Evolutionary conservation across 1,140 invertebrate genomes (phyloP).

Genomic region (Oryzaephilus surinamensis): DNA sequence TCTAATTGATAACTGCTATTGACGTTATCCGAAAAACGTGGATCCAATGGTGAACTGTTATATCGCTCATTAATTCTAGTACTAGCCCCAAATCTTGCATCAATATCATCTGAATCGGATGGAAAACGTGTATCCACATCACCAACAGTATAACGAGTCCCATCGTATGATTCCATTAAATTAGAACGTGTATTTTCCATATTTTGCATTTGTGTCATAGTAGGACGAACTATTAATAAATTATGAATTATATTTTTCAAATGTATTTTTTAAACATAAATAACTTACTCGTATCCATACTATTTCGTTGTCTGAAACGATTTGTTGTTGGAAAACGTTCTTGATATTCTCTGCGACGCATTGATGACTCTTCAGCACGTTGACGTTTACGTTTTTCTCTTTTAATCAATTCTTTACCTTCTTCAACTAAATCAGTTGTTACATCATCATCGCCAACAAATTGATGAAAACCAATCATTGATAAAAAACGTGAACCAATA

Average conservation of each 20-base stretch:
- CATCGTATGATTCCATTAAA: conserved; percentile 38
- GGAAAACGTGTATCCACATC: conserved; percentile 42
- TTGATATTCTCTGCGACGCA: conserved; percentile 57
- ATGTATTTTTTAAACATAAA: conserved; percentile 3
- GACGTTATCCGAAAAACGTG: conserved; percentile 34
- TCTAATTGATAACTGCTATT: conserved; percentile 41
- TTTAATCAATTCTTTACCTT: conserved; percentile 83
- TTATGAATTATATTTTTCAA: too few relatives aligned
- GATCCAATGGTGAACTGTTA: conserved; percentile 32
- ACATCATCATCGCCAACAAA: conserved; percentile 90
- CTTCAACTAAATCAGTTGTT: conserved; percentile 84
- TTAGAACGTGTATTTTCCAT: conserved; percentile 17
- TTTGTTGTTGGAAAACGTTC: conserved; percentile 48
- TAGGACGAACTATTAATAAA: conserved; percentile 16
- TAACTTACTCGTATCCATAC: conserved; percentile 41
- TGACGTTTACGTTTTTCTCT: conserved; percentile 68
- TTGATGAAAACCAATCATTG: conserved; percentile 88
- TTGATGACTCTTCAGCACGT: conserved; percentile 65
- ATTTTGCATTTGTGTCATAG: conserved; percentile 17
- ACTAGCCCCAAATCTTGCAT: conserved; percentile 49
- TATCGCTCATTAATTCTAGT: conserved; percentile 34
- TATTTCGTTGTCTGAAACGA: conserved; percentile 43
- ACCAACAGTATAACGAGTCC: conserved; percentile 40
- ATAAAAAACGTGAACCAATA: conserved; percentile 79
- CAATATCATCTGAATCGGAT: conserved; percentile 43